These are phyloP conservation scores for Trilocha varians DNA, from an alignment of 2,888 invertebrate species.

Conservation along the genomic window DNA sequence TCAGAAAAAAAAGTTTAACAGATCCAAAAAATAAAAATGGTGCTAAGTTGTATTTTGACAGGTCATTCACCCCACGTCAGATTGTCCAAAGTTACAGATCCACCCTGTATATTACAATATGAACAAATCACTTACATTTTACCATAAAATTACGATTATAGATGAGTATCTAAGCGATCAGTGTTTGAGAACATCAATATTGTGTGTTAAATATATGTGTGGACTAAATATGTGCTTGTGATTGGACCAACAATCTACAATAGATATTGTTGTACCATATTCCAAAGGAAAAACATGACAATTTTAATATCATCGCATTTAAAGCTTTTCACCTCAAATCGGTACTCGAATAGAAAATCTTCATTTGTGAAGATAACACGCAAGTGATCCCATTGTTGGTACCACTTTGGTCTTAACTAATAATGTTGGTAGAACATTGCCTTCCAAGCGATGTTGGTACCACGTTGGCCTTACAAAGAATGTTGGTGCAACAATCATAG, in stretches of 20 bases:
- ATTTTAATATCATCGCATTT: background rate
- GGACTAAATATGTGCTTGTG: no score
- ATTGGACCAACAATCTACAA: no score
- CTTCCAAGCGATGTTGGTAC: constrained; percentile 9
- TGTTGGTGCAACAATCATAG: no score
- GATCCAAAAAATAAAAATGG: no score
- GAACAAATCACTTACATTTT: constrained; percentile 2
- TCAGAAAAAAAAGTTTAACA: no score
- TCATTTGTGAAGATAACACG: constrained; percentile 62
- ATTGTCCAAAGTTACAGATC: no score
- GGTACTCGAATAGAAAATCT: constrained; percentile 34
- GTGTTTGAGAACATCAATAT: background rate
- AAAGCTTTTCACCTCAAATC: background rate
- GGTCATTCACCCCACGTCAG: no score
- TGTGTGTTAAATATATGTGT: no score
- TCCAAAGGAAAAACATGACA: background rate
- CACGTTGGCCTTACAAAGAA: constrained; percentile 7
- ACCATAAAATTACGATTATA: background rate
- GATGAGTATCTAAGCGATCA: background rate
- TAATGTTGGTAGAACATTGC: no score
- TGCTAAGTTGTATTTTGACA: no score
- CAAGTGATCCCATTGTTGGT: constrained; percentile 41
- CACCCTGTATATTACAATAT: background rate
- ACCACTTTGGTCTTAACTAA: constrained; percentile 9
- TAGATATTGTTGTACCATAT: no score